These are phyloP conservation scores for Macaca nemestrina DNA, from an alignment of 2,113 vertebrate genomes.

Conservation along the genomic window DNA sequence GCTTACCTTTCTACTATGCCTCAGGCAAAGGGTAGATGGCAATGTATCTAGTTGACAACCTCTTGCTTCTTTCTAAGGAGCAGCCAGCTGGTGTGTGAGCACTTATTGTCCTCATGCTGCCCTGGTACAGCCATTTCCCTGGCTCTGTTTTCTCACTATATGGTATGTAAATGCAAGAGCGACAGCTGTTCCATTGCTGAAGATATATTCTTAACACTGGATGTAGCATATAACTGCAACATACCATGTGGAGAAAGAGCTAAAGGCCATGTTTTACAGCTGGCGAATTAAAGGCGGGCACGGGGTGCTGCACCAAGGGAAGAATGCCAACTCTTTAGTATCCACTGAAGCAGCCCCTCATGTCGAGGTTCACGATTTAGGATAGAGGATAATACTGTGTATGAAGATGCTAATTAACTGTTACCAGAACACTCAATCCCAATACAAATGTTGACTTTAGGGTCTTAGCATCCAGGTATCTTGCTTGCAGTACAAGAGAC, in stretches of 20 bases:
- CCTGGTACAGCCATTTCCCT: background rate
- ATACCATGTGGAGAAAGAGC: conserved; percentile 39
- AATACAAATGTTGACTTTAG: conserved; percentile 44
- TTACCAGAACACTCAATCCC: background rate
- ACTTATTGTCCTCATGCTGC: background rate
- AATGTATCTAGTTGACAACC: background rate
- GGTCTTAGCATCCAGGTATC: conserved; percentile 26
- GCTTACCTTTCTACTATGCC: background rate
- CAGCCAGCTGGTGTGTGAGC: background rate
- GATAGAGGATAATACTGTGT: conserved; percentile 10
- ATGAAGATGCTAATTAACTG: background rate
- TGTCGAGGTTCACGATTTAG: conserved; percentile 21
- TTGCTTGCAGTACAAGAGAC: background rate
- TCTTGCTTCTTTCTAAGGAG: background rate
- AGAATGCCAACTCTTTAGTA: background rate
- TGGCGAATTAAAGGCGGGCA: background rate
- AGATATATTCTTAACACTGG: conserved; percentile 25
- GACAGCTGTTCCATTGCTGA: conserved; percentile 53
- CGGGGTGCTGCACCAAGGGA: background rate
- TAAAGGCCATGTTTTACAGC: background rate
- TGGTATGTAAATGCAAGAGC: background rate
- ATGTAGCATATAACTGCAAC: accelerated
- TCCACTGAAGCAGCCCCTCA: conserved; percentile 22
- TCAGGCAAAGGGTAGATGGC: background rate
- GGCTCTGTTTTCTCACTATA: background rate